A percentile compares a stretch with the other conserved stretches of the same genome.
Evolutionary conservation across 2,888 invertebrate genomes (phyloP).

Genomic region (Chironomus tentans): DNA sequence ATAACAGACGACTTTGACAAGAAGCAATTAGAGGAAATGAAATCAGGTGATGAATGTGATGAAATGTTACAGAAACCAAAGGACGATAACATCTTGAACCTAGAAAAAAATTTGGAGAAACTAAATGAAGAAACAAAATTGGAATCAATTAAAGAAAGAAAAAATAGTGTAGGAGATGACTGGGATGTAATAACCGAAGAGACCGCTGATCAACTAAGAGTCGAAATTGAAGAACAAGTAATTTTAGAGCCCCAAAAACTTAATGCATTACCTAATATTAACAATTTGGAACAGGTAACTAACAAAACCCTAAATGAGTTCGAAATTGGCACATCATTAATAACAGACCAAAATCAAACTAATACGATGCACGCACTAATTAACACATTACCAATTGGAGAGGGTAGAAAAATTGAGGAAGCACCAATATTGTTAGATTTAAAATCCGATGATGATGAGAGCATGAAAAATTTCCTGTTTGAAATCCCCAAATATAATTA

Average conservation of each 20-base stretch:
- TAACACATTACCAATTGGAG: slow-evolving; percentile 8
- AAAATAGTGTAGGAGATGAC: slow-evolving; percentile 2
- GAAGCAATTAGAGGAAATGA: not conserved
- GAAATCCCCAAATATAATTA: no score
- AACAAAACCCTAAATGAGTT: not conserved
- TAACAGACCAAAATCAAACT: not conserved
- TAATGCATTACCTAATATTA: not conserved
- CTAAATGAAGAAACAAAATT: not conserved
- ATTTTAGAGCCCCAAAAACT: slow-evolving; percentile 8
- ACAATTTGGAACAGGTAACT: slow-evolving; percentile 6
- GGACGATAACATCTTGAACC: no score
- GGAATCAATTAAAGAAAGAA: not conserved
- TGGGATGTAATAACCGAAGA: slow-evolving; percentile 17
- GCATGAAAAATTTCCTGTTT: no score
- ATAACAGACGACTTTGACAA: not conserved
- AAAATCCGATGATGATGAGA: not conserved
- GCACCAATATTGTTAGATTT: not conserved
- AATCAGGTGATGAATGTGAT: no score
- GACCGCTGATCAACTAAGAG: not conserved
- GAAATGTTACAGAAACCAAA: no score
- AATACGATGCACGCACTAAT: not conserved
- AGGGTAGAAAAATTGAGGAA: slow-evolving; percentile 2
- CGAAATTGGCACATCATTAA: slow-evolving; percentile 9
- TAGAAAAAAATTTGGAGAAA: no score
- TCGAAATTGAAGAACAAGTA: not conserved